Evolutionary conservation across 2,888 invertebrate species (phyloP).

Genomic region (Drosophila anomalata): DNA sequence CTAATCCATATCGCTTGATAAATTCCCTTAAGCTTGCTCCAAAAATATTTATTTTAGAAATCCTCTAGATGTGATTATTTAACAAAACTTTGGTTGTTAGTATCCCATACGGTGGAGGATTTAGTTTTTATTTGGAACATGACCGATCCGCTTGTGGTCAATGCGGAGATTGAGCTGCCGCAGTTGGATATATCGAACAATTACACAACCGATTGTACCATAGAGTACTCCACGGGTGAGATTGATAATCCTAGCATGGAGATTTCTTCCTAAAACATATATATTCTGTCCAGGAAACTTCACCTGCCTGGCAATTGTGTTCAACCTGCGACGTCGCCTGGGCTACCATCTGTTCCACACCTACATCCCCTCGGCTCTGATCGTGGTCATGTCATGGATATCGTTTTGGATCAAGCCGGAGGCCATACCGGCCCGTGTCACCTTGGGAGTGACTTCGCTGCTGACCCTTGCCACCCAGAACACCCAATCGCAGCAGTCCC

Average conservation of each 20-base stretch:
- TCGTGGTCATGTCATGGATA: constrained; percentile 98
- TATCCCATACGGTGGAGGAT: constrained; percentile 90
- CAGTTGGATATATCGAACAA: constrained; percentile 94
- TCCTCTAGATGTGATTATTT: no score
- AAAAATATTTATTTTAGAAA: neutral
- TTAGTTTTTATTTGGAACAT: constrained; percentile 97
- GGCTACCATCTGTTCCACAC: constrained; percentile 96
- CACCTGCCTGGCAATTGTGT: constrained; percentile 95
- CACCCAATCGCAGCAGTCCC: constrained; percentile 94
- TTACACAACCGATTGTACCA: constrained; percentile 95
- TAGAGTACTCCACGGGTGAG: constrained; percentile 92
- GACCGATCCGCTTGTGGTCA: constrained; percentile 94
- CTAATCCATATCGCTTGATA: constrained; percentile 10
- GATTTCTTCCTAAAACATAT: neutral
- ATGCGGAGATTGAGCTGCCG: constrained; percentile 94
- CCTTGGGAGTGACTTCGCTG: constrained; percentile 93
- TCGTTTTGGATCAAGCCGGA: constrained; percentile 98
- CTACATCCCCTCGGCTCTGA: constrained; percentile 95
- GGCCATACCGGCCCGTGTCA: constrained; percentile 95
- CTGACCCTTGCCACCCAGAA: constrained; percentile 95
- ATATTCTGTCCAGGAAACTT: constrained; percentile 88
- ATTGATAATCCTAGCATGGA: neutral
- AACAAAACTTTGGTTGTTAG: constrained; percentile 2
- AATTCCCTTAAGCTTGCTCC: neutral
- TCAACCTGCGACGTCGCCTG: constrained; percentile 91